A percentile compares a stretch with the other conserved stretches of the same genome.
phyloP scores from a whole-genome alignment of 1,140 invertebrate genomes.

The Pseudomyrmex dendroicus region DNA sequence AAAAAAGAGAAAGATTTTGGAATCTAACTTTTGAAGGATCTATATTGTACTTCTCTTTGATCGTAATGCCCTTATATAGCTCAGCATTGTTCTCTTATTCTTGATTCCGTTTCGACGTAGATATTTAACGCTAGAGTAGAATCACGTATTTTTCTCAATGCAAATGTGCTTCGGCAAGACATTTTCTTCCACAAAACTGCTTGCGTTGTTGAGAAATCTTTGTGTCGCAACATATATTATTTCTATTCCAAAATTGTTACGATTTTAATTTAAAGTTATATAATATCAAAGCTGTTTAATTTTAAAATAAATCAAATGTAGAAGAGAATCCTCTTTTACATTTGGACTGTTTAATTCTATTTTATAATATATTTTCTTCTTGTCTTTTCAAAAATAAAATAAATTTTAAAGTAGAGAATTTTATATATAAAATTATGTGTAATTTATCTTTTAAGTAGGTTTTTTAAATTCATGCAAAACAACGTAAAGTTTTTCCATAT shows the following conservation, averaged over 20 bases:
- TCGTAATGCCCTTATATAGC: constrained; percentile 15
- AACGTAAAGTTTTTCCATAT: too few species aligned
- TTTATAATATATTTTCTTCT: too few species aligned
- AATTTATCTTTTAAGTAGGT: too few species aligned
- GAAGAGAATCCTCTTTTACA: too few species aligned
- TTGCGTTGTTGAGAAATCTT: constrained; percentile 32
- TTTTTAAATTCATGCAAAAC: too few species aligned
- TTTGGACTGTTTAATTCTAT: too few species aligned
- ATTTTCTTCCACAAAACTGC: constrained; percentile 39
- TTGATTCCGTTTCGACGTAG: constrained; percentile 60
- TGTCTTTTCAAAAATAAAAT: too few species aligned
- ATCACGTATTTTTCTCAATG: constrained; percentile 39
- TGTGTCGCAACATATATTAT: not conserved
- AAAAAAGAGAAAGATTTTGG: constrained; percentile 5
- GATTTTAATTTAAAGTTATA: not conserved
- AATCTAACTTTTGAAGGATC: constrained; percentile 34
- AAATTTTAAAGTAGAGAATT: too few species aligned
- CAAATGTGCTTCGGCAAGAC: constrained; percentile 47
- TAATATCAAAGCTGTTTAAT: too few species aligned
- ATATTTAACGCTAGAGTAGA: constrained; percentile 45
- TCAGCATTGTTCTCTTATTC: constrained; percentile 15
- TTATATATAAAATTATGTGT: too few species aligned
- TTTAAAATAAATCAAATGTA: too few species aligned
- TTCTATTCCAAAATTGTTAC: not conserved
- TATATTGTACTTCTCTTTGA: constrained; percentile 31